phyloP scores from a whole-genome alignment of 2,888 invertebrate species.

The Tipula confusa region DNA sequence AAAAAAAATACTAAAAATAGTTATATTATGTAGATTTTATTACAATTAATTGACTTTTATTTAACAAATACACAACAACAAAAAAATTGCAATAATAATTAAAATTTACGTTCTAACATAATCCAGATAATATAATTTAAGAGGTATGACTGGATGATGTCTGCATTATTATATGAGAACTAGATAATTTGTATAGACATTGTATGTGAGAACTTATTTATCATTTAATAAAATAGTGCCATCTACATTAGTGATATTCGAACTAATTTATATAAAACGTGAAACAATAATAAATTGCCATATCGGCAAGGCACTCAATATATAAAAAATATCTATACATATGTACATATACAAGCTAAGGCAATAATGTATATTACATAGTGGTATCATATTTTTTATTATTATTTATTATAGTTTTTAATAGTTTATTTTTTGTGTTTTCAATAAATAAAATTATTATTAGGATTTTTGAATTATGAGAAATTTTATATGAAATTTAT shows the following conservation, averaged over 20 bases:
- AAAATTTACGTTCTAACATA: neutral
- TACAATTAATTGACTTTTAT: slow-evolving; percentile 12
- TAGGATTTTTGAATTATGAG: slow-evolving; percentile 25
- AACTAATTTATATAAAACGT: neutral
- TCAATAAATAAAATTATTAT: slow-evolving; percentile 25
- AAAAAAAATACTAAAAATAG: neutral
- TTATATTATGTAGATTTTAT: neutral
- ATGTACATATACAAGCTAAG: no score
- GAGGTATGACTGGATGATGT: neutral
- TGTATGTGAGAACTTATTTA: neutral
- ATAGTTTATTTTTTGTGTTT: neutral
- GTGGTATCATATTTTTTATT: neutral
- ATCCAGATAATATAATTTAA: neutral
- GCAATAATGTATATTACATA: no score
- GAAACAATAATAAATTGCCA: neutral
- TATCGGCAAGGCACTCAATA: neutral
- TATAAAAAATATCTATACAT: neutral
- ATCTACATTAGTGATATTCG: neutral
- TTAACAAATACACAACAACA: slow-evolving; percentile 25
- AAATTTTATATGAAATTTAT: neutral
- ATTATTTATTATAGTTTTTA: slow-evolving; percentile 12
- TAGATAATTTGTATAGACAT: neutral
- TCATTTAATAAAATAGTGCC: neutral
- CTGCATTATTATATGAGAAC: neutral
- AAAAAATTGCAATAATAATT: slow-evolving; percentile 3